Conservation (phyloP, 2,113 vertebrate genomes). For the Daphoenositta chrysoptera region DNA sequence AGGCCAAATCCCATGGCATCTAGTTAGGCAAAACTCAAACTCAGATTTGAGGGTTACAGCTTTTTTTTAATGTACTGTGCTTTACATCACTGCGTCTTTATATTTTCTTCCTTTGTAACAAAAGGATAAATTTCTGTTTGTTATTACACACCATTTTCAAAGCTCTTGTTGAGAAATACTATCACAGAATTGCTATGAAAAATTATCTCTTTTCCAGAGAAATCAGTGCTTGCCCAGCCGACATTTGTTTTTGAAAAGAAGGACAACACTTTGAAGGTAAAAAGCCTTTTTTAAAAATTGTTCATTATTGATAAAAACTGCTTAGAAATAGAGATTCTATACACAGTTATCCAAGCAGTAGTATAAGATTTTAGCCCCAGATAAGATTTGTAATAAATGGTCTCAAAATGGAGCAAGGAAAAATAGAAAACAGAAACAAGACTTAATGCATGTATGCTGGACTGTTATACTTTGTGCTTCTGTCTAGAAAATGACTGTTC, state of each 20-base stretch:
- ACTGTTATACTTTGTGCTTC: neutral
- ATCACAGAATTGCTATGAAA: neutral
- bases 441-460: neutral
- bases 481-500: neutral
- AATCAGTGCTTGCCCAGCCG: slow-evolving; percentile 71
- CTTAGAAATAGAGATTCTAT: neutral
- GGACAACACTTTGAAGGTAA: slow-evolving; percentile 73
- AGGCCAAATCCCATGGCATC: neutral
- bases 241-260: slow-evolving; percentile 77
- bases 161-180: neutral
- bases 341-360: neutral
- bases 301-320: neutral
- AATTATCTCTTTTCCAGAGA: slow-evolving; percentile 58
- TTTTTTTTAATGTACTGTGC: neutral
- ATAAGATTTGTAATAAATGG: neutral
- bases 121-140: neutral
- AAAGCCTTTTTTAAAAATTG: neutral
- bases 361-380: neutral
- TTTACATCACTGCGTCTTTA: neutral
- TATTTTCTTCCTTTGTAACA: neutral
- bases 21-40: neutral
- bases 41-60: neutral
- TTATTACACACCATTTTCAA: neutral
- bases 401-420: neutral
- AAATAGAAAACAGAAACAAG: neutral